A percentile compares a stretch with the other conserved stretches of the same genome.
phyloP scores from a whole-genome alignment of 1,140 invertebrate genomes.

The Lordiphosa mommai region DNA sequence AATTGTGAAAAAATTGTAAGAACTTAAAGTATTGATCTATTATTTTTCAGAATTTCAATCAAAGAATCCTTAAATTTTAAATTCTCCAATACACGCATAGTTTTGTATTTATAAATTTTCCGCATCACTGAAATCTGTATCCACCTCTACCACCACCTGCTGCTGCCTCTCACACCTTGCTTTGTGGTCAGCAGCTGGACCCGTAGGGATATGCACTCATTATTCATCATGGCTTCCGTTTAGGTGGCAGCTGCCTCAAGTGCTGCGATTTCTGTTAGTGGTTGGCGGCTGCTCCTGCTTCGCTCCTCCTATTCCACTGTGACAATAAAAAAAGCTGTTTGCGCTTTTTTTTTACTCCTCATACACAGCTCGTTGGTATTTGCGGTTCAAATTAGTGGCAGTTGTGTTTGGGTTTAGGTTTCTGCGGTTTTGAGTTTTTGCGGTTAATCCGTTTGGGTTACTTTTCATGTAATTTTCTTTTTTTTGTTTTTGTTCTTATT shows the following conservation, averaged over 20 bases:
- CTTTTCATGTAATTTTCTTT: conserved; percentile 1
- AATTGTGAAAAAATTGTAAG: no score
- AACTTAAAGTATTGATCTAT: no score
- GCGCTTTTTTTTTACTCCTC: conserved; percentile 12
- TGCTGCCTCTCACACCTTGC: neutral
- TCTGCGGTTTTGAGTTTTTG: conserved; percentile 32
- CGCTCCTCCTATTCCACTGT: conserved; percentile 7
- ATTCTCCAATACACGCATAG: neutral
- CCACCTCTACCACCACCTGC: neutral
- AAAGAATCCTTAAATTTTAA: neutral
- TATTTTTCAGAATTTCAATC: no score
- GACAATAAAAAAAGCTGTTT: conserved; percentile 52
- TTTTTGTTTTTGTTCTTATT: neutral
- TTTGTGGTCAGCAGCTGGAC: conserved; percentile 13
- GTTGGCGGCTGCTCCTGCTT: conserved; percentile 7
- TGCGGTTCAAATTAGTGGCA: conserved; percentile 65
- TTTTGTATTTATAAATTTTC: no score
- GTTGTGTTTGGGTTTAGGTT: conserved; percentile 39
- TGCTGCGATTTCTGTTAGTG: conserved; percentile 7
- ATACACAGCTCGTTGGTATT: conserved; percentile 24
- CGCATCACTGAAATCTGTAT: no score
- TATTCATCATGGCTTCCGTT: conserved; percentile 61
- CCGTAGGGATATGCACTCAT: conserved; percentile 43
- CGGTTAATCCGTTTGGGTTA: conserved; percentile 54
- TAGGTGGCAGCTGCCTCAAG: conserved; percentile 24